These are phyloP conservation scores for Aphidoletes aphidimyza DNA, from an alignment of 2,888 invertebrate species.

Conservation along the genomic window DNA sequence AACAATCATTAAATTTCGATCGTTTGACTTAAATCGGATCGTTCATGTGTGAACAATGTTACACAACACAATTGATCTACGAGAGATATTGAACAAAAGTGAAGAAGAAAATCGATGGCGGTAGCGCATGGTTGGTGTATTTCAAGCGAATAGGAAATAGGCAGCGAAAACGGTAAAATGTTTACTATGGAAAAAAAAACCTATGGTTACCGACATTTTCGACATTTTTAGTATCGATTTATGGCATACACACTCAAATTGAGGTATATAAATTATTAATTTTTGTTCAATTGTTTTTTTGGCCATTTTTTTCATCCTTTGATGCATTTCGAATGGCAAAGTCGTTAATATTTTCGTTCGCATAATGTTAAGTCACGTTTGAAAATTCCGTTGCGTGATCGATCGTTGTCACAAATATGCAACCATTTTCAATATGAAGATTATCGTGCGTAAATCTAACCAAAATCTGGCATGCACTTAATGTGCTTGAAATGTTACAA, in stretches of 20 bases:
- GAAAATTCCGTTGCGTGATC: background rate
- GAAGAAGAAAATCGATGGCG: constrained; percentile 1
- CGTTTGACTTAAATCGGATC: background rate
- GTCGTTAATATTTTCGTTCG: background rate
- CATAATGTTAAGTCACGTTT: background rate
- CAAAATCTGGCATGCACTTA: too few relatives aligned
- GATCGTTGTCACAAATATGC: background rate
- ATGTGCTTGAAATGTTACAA: too few relatives aligned
- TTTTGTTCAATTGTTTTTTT: too few relatives aligned
- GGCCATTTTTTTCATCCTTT: too few relatives aligned
- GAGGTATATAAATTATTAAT: too few relatives aligned
- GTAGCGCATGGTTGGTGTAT: background rate
- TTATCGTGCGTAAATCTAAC: constrained; percentile 24
- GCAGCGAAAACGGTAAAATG: background rate
- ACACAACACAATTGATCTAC: background rate
- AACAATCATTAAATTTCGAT: background rate
- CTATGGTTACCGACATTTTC: too few relatives aligned
- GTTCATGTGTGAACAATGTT: background rate
- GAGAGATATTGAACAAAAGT: background rate
- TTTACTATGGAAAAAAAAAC: too few relatives aligned
- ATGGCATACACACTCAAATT: too few relatives aligned
- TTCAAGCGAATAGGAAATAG: background rate
- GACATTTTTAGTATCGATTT: background rate
- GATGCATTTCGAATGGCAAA: too few relatives aligned
- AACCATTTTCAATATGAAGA: background rate